Evolutionary conservation across 2,797 vertebrate species (phyloP).

Genomic region (Babyrousa celebensis): DNA sequence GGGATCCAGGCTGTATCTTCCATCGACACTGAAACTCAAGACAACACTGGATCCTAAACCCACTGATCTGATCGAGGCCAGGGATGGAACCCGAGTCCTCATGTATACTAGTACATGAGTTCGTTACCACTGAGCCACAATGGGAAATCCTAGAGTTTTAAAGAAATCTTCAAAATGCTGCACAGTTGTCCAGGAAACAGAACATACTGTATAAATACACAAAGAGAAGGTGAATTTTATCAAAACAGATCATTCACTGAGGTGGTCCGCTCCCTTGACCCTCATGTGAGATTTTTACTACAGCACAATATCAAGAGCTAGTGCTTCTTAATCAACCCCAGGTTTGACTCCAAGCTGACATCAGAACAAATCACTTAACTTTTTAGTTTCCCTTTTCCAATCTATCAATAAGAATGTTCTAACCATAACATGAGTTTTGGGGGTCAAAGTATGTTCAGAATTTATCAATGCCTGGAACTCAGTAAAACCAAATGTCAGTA

Average conservation of each 20-base stretch:
- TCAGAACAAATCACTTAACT: conserved; percentile 50
- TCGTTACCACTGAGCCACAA: too few species aligned
- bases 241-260: conserved; percentile 31
- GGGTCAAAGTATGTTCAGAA: neutral
- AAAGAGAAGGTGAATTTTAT: conserved; percentile 5
- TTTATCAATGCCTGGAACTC: neutral
- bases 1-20: too few species aligned
- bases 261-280: neutral
- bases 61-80: too few species aligned
- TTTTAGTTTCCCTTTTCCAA: conserved; percentile 48
- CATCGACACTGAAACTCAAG: too few species aligned
- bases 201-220: conserved; percentile 52
- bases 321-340: conserved; percentile 10
- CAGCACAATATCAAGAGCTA: neutral
- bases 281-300: neutral
- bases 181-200: neutral
- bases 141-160: neutral
- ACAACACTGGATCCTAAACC: too few species aligned
- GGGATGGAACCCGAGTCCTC: too few species aligned
- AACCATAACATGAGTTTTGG: conserved; percentile 24
- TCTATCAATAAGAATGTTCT: conserved; percentile 13
- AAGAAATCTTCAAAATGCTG: conserved; percentile 42
- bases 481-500: conserved; percentile 29
- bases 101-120: too few species aligned
- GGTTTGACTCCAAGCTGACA: conserved; percentile 40